phyloP scores from a whole-genome alignment of 2,888 invertebrate genomes.

The Apotomis capreana region DNA sequence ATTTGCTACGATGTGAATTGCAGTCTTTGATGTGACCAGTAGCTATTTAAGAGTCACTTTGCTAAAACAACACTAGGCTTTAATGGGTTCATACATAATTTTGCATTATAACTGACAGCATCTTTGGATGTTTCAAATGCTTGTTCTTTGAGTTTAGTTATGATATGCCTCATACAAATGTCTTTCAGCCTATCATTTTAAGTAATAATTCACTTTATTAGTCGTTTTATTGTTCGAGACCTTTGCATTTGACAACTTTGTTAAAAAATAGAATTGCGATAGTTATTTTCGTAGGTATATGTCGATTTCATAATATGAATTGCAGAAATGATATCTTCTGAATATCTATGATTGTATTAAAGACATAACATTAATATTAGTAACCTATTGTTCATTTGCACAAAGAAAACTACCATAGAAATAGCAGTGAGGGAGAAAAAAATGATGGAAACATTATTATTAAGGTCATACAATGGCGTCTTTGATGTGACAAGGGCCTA shows the following conservation, averaged over 20 bases:
- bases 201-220: background rate
- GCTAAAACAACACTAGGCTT: conserved; percentile 34
- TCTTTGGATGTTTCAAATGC: background rate
- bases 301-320: background rate
- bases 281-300: background rate
- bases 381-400: conserved; percentile 21
- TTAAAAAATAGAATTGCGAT: background rate
- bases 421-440: conserved; percentile 56
- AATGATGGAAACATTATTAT: conserved; percentile 69
- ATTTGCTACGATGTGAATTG: conserved; percentile 53
- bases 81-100: conserved; percentile 32
- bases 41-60: conserved; percentile 32
- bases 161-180: background rate
- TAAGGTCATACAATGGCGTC: conserved; percentile 69
- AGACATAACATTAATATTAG: conserved; percentile 37
- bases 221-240: background rate
- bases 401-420: conserved; percentile 43
- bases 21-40: conserved; percentile 46
- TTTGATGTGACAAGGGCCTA: conserved; percentile 80
- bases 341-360: conserved; percentile 19
- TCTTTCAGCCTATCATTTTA: background rate
- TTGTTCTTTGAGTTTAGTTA: conserved; percentile 1
- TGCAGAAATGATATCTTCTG: background rate
- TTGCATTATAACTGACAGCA: conserved; percentile 7
- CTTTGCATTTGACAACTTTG: background rate